Evolutionary conservation across 1,140 invertebrate genomes (phyloP).

Genomic region (Amyelois transitella): DNA sequence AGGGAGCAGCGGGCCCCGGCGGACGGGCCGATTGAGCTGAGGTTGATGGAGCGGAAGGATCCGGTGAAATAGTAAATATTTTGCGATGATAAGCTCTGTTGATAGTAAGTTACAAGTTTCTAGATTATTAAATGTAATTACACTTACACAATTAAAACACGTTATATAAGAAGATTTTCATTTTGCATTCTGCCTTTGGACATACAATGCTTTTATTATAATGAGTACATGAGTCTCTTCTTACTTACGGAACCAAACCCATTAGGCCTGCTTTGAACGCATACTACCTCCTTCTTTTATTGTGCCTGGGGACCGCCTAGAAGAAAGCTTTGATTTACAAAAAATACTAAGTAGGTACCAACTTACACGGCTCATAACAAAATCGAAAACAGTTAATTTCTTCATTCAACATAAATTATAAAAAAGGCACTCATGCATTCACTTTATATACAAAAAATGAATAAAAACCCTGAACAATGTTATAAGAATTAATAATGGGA

Average conservation of each 20-base stretch:
- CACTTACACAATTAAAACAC: too few species aligned
- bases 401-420: slow-evolving; percentile 25
- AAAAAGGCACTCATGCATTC: slow-evolving; percentile 19
- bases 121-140: too few species aligned
- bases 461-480: slow-evolving; percentile 12
- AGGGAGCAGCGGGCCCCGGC: slow-evolving; percentile 62
- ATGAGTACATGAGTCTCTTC: too few species aligned
- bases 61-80: neutral
- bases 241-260: too few species aligned
- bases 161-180: too few species aligned
- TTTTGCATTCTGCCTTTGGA: too few species aligned
- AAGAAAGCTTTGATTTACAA: too few species aligned
- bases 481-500: slow-evolving; percentile 54
- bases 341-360: neutral
- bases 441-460: neutral
- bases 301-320: too few species aligned
- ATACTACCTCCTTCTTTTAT: too few species aligned
- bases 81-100: neutral
- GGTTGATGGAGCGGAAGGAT: neutral
- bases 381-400: slow-evolving; percentile 16
- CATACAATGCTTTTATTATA: too few species aligned
- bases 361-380: neutral
- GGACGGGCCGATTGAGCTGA: neutral
- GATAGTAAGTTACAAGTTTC: neutral
- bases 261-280: too few species aligned